phyloP scores from a whole-genome alignment of 2,888 invertebrate species.

The Vesta saturnalis region DNA sequence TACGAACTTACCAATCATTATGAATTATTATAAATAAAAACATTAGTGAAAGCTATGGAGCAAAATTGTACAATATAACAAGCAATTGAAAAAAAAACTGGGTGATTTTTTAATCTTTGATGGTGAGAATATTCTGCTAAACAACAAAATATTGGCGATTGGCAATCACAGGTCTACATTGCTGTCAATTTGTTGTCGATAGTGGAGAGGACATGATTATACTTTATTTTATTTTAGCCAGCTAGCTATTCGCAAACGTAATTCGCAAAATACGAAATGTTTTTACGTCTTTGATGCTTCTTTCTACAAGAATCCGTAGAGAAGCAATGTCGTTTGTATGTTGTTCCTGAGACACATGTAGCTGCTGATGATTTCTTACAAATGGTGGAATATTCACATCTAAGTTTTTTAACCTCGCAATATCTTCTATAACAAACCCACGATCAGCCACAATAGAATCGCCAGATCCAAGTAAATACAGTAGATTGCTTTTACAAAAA shows the following conservation, averaged over 20 bases:
- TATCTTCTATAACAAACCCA: constrained; percentile 8
- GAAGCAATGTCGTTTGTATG: constrained; percentile 4
- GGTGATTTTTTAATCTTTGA: neutral
- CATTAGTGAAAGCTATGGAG: neutral
- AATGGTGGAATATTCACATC: constrained; percentile 9
- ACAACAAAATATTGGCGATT: neutral
- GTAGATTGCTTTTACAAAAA: neutral
- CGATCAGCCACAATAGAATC: neutral
- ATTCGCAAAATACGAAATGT: neutral
- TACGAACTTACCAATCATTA: neutral
- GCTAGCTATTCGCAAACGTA: neutral
- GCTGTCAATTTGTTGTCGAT: neutral
- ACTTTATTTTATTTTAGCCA: neutral
- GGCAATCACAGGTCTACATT: neutral
- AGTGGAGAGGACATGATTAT: constrained; percentile 1
- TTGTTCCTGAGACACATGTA: too few species aligned
- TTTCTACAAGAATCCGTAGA: constrained; percentile 2
- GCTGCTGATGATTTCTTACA: neutral
- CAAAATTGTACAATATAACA: neutral
- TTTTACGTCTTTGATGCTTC: neutral
- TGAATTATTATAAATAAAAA: constrained; percentile 1
- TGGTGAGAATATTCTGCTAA: neutral
- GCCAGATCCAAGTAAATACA: neutral
- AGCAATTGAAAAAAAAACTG: neutral
- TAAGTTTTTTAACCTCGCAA: neutral